Percentiles rank a stretch among this genome's conserved stretches.
phyloP scores from a whole-genome alignment of 2,888 invertebrate genomes.

The Phragmatobia fuliginosa region DNA sequence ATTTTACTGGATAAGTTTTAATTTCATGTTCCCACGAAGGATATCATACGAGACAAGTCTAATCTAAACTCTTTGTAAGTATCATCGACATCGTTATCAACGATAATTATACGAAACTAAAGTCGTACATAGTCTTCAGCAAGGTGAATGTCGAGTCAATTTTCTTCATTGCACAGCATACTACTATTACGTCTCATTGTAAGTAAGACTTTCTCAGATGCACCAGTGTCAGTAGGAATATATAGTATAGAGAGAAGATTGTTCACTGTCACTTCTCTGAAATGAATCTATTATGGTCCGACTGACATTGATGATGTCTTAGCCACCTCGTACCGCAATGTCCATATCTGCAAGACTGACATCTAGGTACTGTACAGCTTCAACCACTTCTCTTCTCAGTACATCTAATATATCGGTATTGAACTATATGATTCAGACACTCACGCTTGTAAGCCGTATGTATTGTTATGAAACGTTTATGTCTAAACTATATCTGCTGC shows the following conservation, averaged over 20 bases:
- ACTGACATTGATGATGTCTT: too few relatives aligned
- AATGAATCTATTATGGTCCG: too few relatives aligned
- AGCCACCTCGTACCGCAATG: too few relatives aligned
- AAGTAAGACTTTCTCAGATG: background rate
- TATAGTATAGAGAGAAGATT: too few relatives aligned
- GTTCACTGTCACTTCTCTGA: too few relatives aligned
- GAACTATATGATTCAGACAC: background rate
- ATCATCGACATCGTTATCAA: background rate
- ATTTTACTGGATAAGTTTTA: background rate
- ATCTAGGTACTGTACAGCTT: background rate
- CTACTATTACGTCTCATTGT: background rate
- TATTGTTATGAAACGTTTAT: background rate
- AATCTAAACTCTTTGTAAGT: background rate
- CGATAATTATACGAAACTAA: background rate
- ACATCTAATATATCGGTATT: background rate
- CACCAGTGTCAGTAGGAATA: background rate
- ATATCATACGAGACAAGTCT: background rate
- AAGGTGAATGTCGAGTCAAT: background rate
- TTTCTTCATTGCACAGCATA: background rate
- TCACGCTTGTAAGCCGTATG: background rate
- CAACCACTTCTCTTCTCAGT: background rate
- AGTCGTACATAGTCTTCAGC: background rate
- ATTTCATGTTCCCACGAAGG: too few relatives aligned
- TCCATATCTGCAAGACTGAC: background rate
- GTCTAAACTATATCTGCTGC: background rate